These are phyloP conservation scores for Dolichotis patagonum DNA, from an alignment of 2,113 vertebrate species.

Conservation along the genomic window DNA sequence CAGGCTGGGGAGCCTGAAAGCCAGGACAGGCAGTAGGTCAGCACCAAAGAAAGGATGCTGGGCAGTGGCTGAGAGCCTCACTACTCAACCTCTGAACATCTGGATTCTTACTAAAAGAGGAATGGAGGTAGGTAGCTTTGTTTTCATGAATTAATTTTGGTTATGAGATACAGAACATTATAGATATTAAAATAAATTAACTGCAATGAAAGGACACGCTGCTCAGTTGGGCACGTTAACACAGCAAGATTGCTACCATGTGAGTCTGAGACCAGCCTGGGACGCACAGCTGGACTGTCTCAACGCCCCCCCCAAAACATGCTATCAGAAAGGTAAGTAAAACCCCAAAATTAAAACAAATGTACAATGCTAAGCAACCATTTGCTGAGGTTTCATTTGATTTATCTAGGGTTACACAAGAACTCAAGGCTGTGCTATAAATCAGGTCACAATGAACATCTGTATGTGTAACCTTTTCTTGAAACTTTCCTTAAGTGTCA, in stretches of 20 bases:
- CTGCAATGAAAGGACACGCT: background rate
- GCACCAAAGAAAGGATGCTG: background rate
- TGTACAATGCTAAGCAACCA: background rate
- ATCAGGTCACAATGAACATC: background rate
- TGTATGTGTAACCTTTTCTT: background rate
- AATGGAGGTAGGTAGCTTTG: background rate
- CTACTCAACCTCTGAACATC: background rate
- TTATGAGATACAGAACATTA: background rate
- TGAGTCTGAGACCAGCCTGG: background rate
- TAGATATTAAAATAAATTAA: background rate
- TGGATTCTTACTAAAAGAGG: background rate
- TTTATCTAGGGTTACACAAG: background rate
- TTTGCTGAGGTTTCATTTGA: background rate
- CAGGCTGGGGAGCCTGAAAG: constrained; percentile 92
- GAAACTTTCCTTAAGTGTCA: background rate
- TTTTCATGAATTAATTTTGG: background rate
- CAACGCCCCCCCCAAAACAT: background rate
- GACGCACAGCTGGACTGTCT: background rate
- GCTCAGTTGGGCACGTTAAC: background rate
- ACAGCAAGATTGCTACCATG: background rate
- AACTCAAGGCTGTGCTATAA: background rate
- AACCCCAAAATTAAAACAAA: background rate
- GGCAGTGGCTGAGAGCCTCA: background rate
- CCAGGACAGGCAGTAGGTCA: constrained; percentile 5
- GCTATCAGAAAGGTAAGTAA: background rate